Base-by-base conservation (phyloP, 1,140 invertebrate genomes). In the Nixonia krombeini region DNA sequence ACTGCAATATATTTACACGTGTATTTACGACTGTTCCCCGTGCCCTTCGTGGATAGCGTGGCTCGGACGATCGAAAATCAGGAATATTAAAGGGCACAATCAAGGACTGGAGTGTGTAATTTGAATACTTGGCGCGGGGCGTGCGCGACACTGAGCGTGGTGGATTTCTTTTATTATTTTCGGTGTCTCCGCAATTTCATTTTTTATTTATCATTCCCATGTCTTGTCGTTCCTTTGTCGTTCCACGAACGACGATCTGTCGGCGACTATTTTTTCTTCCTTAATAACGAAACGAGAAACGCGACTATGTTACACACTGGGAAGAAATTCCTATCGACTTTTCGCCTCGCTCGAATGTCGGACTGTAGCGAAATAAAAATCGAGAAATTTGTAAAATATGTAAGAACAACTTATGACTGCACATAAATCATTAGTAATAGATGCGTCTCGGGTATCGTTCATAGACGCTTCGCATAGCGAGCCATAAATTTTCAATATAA, bases 1-100 rank as follows among this genome's bases (percentile, higher is more conserved):
- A 72, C 80, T 67, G 77, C 72, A 76, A 79, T 82, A 82, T 80
- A 82, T 82, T 82, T 82, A 78, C 77, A 79, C 78, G 80, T 76
- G 70, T 80, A 82, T 82, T 82, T 80, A 82, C 69, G 80, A 75
- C 69, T 58, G 55, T 58, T 74, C 75, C 76, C 67, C 66, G 74
- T 73, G 62, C 65, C 65, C 59, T 62, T 55, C 57, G 26, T 17
- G 29, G 40, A 42, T 64, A n/a, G n/a, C 45, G 37, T 18, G 33
- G 23, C 29, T 64, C 29, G 38, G 29, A 65, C 47, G 52, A 42
- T 16, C 44, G 15, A 31, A 35, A 47, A 41, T 33, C 33, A 26
- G 21, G 18, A 18, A 17, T 38, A 57, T 40, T 40, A 45, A 40
- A 51, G 23, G 12, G 25, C 12, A 40, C 16, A 51, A 40, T 51